phyloP scores from a whole-genome alignment of 2,113 vertebrate species.

The Trogon melanurus region DNA sequence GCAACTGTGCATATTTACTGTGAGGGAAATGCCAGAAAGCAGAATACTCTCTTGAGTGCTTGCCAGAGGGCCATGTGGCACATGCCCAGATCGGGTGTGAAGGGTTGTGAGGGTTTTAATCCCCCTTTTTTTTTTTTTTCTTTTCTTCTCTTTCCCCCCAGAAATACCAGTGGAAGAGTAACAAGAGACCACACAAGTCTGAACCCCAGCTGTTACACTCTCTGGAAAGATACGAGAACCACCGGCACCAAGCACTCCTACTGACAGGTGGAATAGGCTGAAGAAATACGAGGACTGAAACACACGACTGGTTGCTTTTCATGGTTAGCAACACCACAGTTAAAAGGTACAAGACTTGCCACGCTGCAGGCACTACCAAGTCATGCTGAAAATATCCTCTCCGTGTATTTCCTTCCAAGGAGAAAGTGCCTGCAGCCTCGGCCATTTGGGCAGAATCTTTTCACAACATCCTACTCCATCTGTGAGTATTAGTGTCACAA shows the following conservation, averaged over 20 bases:
- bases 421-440: background rate
- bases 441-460: background rate
- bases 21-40: background rate
- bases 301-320: background rate
- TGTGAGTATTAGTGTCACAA: background rate
- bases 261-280: background rate
- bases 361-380: background rate
- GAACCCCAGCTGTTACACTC: constrained; percentile 12
- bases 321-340: background rate
- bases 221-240: constrained; percentile 7
- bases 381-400: background rate
- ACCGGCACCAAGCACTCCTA: background rate
- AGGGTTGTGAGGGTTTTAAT: background rate
- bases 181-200: background rate
- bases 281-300: background rate
- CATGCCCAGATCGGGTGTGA: background rate
- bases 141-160: background rate
- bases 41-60: background rate
- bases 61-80: background rate
- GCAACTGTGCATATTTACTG: background rate
- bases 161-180: background rate
- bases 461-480: background rate
- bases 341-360: background rate
- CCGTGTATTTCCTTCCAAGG: background rate
- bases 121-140: fast-evolving